Evolutionary conservation across 2,797 vertebrate species (phyloP).

Genomic region (Falco novaeseelandiae): DNA sequence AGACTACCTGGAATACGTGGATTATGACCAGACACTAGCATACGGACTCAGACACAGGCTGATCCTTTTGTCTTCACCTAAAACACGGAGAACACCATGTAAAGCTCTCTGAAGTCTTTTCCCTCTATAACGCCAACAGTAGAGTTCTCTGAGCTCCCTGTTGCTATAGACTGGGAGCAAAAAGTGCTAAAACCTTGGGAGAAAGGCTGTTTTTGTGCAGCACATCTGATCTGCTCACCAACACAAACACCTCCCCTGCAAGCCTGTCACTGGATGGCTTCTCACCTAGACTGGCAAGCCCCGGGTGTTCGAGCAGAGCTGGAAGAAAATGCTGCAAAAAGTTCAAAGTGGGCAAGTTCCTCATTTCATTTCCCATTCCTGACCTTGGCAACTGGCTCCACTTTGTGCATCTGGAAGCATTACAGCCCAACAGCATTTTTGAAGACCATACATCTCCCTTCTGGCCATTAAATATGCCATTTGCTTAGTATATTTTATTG

Average conservation of each 20-base stretch:
- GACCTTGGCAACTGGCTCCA: neutral
- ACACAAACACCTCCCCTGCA: neutral
- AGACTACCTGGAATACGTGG: neutral
- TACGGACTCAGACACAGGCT: neutral
- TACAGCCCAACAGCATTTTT: neutral
- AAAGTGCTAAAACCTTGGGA: neutral
- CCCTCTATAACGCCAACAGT: fast-evolving
- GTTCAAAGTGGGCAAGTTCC: neutral
- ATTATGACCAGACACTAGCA: fast-evolving
- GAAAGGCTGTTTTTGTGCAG: neutral
- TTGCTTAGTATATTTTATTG: slow-evolving; percentile 46
- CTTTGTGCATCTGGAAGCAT: neutral
- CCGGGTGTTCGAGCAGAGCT: neutral
- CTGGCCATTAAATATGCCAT: neutral
- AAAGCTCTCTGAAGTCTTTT: neutral
- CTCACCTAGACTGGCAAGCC: neutral
- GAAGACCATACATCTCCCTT: neutral
- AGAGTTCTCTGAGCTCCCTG: neutral
- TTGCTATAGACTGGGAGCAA: neutral
- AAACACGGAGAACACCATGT: neutral
- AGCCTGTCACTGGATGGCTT: neutral
- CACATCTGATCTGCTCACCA: fast-evolving
- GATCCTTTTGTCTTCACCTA: neutral
- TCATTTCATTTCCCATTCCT: fast-evolving
- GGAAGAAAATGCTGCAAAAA: neutral